Evolutionary conservation across 2,113 vertebrate genomes (phyloP).

Genomic region (Petromus typicus): DNA sequence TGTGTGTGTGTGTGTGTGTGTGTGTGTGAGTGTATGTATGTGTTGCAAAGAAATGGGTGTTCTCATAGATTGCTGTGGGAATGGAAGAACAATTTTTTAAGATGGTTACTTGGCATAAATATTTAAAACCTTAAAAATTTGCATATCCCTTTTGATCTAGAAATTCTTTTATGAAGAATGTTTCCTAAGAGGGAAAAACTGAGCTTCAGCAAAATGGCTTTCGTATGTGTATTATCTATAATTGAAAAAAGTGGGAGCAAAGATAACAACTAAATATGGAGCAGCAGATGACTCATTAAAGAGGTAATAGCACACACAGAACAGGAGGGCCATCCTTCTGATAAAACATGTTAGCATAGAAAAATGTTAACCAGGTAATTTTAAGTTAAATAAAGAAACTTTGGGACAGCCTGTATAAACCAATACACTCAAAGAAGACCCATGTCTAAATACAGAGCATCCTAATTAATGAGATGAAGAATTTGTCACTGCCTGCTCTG

Average conservation of each 20-base stretch:
- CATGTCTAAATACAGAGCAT: background rate
- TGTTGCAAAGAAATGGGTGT: background rate
- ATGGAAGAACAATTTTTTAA: background rate
- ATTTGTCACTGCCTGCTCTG: background rate
- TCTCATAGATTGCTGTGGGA: background rate
- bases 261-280: background rate
- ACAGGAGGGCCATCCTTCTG: too few relatives aligned
- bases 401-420: background rate
- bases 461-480: background rate
- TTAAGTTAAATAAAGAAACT: background rate
- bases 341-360: background rate
- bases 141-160: background rate
- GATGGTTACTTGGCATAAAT: background rate
- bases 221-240: background rate
- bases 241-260: background rate
- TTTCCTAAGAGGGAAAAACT: background rate
- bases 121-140: slow-evolving; percentile 16
- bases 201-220: background rate
- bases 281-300: background rate
- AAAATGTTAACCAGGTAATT: background rate
- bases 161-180: slow-evolving; percentile 16
- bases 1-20: background rate
- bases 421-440: background rate
- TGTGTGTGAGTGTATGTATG: background rate
- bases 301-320: background rate